Percentiles rank a stretch among this genome's conserved stretches.
Conservation (phyloP, 2,797 vertebrate genomes). For the Echiichthys vipera region DNA sequence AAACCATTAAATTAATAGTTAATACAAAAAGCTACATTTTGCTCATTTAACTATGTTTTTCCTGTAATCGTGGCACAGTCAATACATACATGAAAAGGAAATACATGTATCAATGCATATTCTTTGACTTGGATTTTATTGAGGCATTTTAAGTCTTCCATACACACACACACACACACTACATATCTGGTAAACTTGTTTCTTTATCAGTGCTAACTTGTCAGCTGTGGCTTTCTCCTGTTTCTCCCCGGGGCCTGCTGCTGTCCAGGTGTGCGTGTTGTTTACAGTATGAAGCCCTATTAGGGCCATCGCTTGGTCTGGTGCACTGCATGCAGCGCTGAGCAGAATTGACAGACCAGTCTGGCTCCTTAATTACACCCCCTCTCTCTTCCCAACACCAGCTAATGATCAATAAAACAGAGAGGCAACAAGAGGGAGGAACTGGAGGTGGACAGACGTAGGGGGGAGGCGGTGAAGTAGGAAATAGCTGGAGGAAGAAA, state of each 20-base stretch:
- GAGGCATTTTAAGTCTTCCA: not conserved
- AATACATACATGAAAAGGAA: not conserved
- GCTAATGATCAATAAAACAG: conserved; percentile 84
- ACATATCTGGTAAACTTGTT: conserved; percentile 43
- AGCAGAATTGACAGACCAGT: conserved; percentile 82
- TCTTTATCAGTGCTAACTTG: conserved; percentile 52
- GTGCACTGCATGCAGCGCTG: conserved; percentile 73
- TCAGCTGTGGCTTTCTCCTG: conserved; percentile 36
- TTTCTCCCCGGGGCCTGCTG: conserved; percentile 49
- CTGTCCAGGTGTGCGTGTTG: conserved; percentile 84
- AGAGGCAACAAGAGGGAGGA: conserved; percentile 10
- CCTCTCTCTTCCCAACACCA: conserved; percentile 72
- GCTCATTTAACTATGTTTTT: not conserved
- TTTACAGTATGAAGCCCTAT: conserved; percentile 84
- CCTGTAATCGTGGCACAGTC: not conserved
- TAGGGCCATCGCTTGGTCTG: conserved; percentile 77
- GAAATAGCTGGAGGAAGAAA: conserved; percentile 49
- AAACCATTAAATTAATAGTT: not conserved
- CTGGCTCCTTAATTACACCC: conserved; percentile 83
- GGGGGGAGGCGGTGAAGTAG: conserved; percentile 24
- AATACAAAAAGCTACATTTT: not conserved
- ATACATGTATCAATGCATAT: not conserved
- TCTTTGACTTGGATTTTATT: not conserved
- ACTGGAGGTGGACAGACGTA: conserved; percentile 13
- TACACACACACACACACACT: not conserved